Evolutionary conservation across 2,888 invertebrate species (phyloP), one percentile per base, ranked within the genome.

Genomic region (Leptinotarsa haldemani): DNA sequence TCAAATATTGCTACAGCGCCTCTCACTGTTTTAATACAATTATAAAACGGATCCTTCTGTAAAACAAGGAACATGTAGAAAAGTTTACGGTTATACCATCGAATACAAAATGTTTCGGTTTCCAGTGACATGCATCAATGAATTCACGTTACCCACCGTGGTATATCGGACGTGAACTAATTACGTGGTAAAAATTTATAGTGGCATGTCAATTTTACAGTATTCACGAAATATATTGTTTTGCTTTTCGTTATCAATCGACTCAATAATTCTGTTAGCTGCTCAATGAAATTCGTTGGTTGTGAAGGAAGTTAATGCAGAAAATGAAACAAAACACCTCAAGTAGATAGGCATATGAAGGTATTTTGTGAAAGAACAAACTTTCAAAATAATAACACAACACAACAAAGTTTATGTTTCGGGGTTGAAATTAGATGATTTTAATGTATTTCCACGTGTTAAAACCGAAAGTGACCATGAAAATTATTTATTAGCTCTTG

Each of bases 111-210:
- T 67, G 70, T 64, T 68, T 64, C 67, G 56, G 69, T 69, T 73
- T 30, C 46, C 30, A 16, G 56, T 70, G 76, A 76, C 73, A 77
- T 71, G 77, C 78, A 75, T 79, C 77, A 67, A 70, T 79, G 76
- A 77, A 48, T 77, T 75, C 77, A 77, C 74, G 79, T 77, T 74
- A 71, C 66, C 65, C 65, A 74, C 48, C 47, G 71, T 74, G 73
- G 65, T 65, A 73, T 73, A 73, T 66, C 53, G 40, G 53, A 67
- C 61, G n/a, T 61, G 61, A 30, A 61, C 40, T 61, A 30, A 61
- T 61, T 58, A 58, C 58, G 15, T 18, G n/a, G 61, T 40, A 40
- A 40, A 61, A 61, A 12, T 30, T n/a, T 61, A 13, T 56, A 56
- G 22, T 25, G 22, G 22, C 56, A 13, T 30, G 4, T 13, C 40